A percentile compares a stretch with the other conserved stretches of the same genome.
phyloP scores from a whole-genome alignment of 2,113 vertebrate genomes.

The Erinaceus europaeus region DNA sequence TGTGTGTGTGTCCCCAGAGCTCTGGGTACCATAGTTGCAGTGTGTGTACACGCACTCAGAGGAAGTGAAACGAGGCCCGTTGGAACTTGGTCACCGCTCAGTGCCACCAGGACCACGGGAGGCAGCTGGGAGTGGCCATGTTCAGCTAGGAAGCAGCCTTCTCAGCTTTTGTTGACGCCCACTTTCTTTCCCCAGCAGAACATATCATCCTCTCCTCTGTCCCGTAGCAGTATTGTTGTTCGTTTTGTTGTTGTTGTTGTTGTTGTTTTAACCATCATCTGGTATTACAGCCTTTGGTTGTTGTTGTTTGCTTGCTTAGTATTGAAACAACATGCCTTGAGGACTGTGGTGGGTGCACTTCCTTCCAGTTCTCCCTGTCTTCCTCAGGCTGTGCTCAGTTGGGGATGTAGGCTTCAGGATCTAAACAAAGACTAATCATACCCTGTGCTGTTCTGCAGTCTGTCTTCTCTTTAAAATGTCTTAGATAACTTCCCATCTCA shows the following conservation, averaged over 20 bases:
- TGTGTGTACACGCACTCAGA: no score
- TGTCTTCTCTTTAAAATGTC: not conserved
- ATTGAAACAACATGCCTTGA: not conserved
- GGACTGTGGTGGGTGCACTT: not conserved
- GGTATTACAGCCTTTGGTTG: not conserved
- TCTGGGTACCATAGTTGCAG: not conserved
- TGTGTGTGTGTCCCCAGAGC: not conserved
- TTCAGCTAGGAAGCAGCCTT: not conserved
- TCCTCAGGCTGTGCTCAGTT: not conserved
- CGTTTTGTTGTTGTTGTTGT: no score
- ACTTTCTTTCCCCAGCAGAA: not conserved
- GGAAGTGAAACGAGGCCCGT: not conserved
- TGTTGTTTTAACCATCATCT: not conserved
- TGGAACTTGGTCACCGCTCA: no score
- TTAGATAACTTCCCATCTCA: not conserved
- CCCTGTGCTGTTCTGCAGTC: not conserved
- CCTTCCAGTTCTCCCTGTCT: not conserved
- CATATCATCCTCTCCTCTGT: not conserved
- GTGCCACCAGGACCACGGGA: not conserved
- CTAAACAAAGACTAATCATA: not conserved
- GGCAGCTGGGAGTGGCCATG: not conserved
- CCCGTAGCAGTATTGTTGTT: not conserved
- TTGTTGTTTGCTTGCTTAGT: no score
- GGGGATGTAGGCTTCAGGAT: not conserved
- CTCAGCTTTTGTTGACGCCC: not conserved